Base-by-base conservation (phyloP, 53 echinoderm and acorn worm species). In the Astropecten irregularis region DNA sequence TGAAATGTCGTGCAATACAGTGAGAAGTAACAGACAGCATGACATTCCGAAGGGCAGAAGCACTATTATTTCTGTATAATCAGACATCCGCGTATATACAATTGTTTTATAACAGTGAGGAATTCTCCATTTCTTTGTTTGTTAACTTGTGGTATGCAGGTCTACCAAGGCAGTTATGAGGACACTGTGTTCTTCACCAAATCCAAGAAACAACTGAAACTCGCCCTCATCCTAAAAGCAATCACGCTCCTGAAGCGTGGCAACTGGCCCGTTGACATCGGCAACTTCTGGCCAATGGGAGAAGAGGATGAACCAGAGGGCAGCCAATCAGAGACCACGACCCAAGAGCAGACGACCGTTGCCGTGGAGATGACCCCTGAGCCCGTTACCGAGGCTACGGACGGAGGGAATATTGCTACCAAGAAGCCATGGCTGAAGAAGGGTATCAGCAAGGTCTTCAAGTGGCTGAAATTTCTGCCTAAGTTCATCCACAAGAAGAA, bases 141-240 rank as follows among this genome's bases (percentile, higher is more conserved):
- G n/a, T n/a, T n/a, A n/a, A n/a, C n/a, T n/a, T n/a, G n/a, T n/a
- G n/a, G n/a, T n/a, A n/a, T n/a, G n/a, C 21, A 79, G 79, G 62
- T 61, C 19, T 79, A 61, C 32, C 7, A 48, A 14, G 79, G 63
- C 4, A 62, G 62, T 0, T 62, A 16, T 20, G 48, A 47, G 32
- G 79, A 79, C 34, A 79, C 46, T n/a, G 79, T 79, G 27, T 62
- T 79, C 59, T 61, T 61, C 79, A 79, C 79, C 30, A 29, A 79
- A 21, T 77, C 77, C 77, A 77, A 77, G 32, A 2, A 77, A 21
- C 60, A 77, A 1, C 62, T 77, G 2, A 62, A 77, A 62, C 77
- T 77, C 21, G 20, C 44, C n/a, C 77, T 77, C 60, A 77, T 77
- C 61, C 77, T 77, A 1, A 61, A 77, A 48, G 62, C 77, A 6